Conservation (phyloP, 2,797 vertebrate genomes). For the Euphonia xanthogaster region DNA sequence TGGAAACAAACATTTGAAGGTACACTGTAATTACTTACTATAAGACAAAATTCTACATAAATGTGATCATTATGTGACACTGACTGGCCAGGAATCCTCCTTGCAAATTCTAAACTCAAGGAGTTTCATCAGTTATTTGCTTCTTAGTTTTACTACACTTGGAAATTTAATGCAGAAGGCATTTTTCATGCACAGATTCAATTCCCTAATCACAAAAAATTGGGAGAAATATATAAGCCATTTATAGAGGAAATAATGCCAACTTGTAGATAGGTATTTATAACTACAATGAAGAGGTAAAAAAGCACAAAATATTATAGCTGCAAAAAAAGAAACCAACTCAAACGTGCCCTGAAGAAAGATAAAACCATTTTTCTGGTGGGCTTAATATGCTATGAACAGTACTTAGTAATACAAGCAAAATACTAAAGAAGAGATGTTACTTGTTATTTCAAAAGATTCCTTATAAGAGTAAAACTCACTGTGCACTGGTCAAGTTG, state of each 20-base stretch:
- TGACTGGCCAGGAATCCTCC: not conserved
- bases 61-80: not conserved
- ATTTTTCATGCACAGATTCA: not conserved
- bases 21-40: not conserved
- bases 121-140: not conserved
- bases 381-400: not conserved
- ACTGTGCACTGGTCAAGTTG: slow-evolving; percentile 90
- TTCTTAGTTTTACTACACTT: not conserved
- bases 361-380: not conserved
- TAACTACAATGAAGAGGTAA: not conserved
- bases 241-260: not conserved
- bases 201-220: not conserved
- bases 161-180: not conserved
- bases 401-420: not conserved
- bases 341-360: not conserved
- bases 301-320: not conserved
- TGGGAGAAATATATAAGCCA: not conserved
- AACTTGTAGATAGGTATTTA: not conserved
- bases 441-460: not conserved
- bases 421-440: not conserved
- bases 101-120: not conserved
- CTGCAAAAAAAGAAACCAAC: not conserved
- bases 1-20: not conserved
- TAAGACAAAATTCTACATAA: not conserved
- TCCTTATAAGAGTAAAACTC: slow-evolving; percentile 25